A percentile compares a stretch with the other conserved stretches of the same genome.
phyloP scores from a whole-genome alignment of 1,140 invertebrate genomes.

The Papilio glaucus region DNA sequence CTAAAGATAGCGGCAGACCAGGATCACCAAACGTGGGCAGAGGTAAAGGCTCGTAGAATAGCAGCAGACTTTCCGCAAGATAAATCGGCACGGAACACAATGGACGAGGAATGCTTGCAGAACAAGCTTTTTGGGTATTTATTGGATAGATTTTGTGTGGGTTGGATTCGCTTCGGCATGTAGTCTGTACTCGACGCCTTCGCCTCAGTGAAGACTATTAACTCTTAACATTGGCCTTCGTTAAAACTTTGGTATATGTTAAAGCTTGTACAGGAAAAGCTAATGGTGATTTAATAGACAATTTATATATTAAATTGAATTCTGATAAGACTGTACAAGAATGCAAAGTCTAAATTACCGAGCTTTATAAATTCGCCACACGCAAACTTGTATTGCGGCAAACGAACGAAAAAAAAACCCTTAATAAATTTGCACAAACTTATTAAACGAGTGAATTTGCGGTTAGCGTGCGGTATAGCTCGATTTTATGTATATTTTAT shows the following conservation, averaged over 20 bases:
- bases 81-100: slow-evolving; percentile 78
- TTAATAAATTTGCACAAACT: slow-evolving; percentile 24
- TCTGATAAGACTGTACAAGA: slow-evolving; percentile 19
- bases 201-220: slow-evolving; percentile 28
- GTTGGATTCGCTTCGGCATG: slow-evolving; percentile 70
- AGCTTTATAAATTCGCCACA: slow-evolving; percentile 23
- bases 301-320: slow-evolving; percentile 27
- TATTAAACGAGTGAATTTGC: slow-evolving; percentile 13
- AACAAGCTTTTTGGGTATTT: slow-evolving; percentile 83
- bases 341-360: slow-evolving; percentile 12
- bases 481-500: slow-evolving; percentile 17
- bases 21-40: slow-evolving; percentile 67
- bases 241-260: slow-evolving; percentile 19
- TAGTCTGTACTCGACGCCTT: slow-evolving; percentile 52
- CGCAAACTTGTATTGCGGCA: slow-evolving; percentile 18
- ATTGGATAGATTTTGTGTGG: slow-evolving; percentile 81
- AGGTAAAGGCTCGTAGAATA: slow-evolving; percentile 64
- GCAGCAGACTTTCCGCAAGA: slow-evolving; percentile 72
- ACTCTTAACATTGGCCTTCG: slow-evolving; percentile 36
- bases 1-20: slow-evolving; percentile 61
- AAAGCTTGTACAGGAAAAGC: slow-evolving; percentile 24
- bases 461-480: slow-evolving; percentile 4
- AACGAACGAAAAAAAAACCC: slow-evolving; percentile 1
- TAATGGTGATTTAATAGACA: slow-evolving; percentile 25
- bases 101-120: slow-evolving; percentile 73